Percentiles rank a stretch among this genome's conserved stretches.
Evolutionary conservation across 2,888 invertebrate genomes (phyloP).

Genomic region (Anagyrus pseudococci): DNA sequence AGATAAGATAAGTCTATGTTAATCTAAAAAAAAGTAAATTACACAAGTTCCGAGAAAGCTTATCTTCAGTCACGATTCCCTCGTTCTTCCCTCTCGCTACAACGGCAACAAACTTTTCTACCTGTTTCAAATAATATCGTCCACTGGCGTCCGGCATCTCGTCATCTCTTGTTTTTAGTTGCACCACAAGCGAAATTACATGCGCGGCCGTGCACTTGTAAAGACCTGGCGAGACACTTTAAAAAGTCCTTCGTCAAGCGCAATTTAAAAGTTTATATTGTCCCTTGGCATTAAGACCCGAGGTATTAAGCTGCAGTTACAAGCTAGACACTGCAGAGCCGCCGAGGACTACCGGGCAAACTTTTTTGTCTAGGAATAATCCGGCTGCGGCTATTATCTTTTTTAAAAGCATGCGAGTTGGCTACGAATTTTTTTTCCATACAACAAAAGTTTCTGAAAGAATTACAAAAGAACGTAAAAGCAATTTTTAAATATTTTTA

Average conservation of each 20-base stretch:
- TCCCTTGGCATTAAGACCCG: slow-evolving; percentile 6
- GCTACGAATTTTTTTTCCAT: not conserved
- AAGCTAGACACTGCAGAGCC: not conserved
- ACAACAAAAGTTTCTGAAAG: not conserved
- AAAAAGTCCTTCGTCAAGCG: slow-evolving; percentile 38
- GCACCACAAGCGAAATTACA: too few species aligned
- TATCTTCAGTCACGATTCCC: too few species aligned
- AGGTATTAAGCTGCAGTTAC: slow-evolving; percentile 14
- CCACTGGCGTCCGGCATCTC: too few species aligned
- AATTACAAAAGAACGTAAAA: slow-evolving; percentile 5
- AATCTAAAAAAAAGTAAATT: too few species aligned
- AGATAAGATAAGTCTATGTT: too few species aligned
- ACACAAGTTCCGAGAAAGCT: too few species aligned
- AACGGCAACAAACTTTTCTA: too few species aligned
- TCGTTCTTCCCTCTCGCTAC: too few species aligned
- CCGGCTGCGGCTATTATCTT: slow-evolving; percentile 10
- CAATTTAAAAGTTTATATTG: slow-evolving; percentile 39
- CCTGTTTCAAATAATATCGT: too few species aligned
- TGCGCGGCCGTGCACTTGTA: too few species aligned
- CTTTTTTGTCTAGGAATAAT: slow-evolving; percentile 17
- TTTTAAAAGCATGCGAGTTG: slow-evolving; percentile 1
- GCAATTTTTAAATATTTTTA: too few species aligned
- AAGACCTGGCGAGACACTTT: slow-evolving; percentile 14
- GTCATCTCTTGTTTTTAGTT: too few species aligned
- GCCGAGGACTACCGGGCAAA: not conserved